Evolutionary conservation across 2,888 invertebrate genomes (phyloP).

Genomic region (Coleophora deauratella): DNA sequence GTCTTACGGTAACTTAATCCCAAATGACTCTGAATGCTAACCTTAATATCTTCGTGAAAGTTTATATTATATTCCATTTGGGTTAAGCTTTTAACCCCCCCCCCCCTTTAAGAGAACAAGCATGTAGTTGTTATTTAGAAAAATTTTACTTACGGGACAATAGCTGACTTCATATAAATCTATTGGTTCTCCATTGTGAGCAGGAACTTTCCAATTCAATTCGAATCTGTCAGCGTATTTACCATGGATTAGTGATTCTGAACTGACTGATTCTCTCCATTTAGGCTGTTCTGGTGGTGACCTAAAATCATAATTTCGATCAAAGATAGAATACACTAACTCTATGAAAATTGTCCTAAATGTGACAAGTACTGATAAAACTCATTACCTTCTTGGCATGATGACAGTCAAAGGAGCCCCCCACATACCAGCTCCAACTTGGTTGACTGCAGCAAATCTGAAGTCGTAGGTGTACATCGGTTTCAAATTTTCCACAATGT

Average conservation of each 20-base stretch:
- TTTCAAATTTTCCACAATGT: slow-evolving; percentile 84
- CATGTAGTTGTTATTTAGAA: no score
- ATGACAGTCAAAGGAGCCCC: slow-evolving; percentile 76
- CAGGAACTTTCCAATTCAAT: slow-evolving; percentile 87
- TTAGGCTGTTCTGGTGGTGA: slow-evolving; percentile 81
- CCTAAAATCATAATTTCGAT: slow-evolving; percentile 44
- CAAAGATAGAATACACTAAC: no score
- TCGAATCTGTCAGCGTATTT: slow-evolving; percentile 85
- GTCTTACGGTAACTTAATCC: no score
- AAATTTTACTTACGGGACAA: slow-evolving; percentile 82
- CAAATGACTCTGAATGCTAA: no score
- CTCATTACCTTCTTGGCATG: slow-evolving; percentile 78
- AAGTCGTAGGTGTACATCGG: slow-evolving; percentile 87
- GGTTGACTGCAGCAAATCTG: slow-evolving; percentile 88
- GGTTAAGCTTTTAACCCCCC: no score
- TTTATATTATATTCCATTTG: no score
- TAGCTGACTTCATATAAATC: slow-evolving; percentile 86
- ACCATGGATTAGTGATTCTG: slow-evolving; percentile 60
- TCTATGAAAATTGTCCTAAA: no score
- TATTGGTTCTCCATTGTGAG: slow-evolving; percentile 92
- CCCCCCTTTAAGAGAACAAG: no score
- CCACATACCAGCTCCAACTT: slow-evolving; percentile 87
- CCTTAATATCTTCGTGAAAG: no score
- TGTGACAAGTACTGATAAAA: no score
- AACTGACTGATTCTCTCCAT: slow-evolving; percentile 58